These are phyloP conservation scores for Hydropotes inermis DNA, from an alignment of 2,113 vertebrate genomes.

Conservation along the genomic window DNA sequence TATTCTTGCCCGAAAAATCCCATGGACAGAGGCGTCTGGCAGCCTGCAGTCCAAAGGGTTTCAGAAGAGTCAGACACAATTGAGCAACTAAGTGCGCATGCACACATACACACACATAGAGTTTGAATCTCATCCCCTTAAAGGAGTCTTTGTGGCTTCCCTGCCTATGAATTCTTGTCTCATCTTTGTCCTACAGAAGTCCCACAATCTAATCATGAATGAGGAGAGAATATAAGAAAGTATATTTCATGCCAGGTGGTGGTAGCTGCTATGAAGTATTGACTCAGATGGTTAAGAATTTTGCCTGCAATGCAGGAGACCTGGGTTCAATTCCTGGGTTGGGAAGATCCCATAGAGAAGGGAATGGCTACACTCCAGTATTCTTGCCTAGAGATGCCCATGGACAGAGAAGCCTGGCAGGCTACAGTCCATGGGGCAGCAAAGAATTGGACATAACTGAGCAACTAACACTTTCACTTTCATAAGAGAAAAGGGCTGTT, in stretches of 20 bases:
- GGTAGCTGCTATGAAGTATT: not conserved
- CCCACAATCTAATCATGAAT: not conserved
- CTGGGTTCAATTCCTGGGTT: not conserved
- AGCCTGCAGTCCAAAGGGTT: not conserved
- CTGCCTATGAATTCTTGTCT: not conserved
- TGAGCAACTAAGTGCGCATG: not conserved
- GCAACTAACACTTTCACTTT: not conserved
- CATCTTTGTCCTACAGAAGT: not conserved
- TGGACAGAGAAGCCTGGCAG: not conserved
- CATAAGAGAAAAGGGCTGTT: not conserved
- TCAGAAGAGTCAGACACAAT: not conserved
- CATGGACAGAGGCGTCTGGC: not conserved
- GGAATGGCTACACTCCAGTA: not conserved
- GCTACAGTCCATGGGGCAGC: not conserved
- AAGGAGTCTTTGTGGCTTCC: not conserved
- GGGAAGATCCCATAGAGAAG: not conserved
- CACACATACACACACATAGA: not conserved
- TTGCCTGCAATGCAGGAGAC: not conserved
- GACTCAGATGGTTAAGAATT: not conserved
- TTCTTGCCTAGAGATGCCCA: not conserved
- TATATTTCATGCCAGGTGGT: not conserved
- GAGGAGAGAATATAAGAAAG: not conserved
- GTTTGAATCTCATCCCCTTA: not conserved
- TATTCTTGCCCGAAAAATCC: not conserved
- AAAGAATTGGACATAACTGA: not conserved